Evolutionary conservation across 2,797 vertebrate genomes (phyloP), one percentile per base, ranked within the genome.

Genomic region (Ctenopoma kingsleyae): DNA sequence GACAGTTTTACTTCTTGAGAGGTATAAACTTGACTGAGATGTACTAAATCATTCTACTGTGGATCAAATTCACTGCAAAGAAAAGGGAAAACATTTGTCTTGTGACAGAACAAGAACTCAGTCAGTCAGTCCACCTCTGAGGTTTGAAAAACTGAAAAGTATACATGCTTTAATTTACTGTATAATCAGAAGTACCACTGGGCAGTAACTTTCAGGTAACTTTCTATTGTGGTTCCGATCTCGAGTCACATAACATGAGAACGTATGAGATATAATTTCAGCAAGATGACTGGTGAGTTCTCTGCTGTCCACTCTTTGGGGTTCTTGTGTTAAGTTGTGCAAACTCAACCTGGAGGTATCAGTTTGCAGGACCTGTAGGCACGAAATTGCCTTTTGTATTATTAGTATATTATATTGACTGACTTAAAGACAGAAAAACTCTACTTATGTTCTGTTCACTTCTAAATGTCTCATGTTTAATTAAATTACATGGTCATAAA

Each of bases 281-380:
- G 27, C 6, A 7, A 6, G 27, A 30, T 30, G 6, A 12, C 35
- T 12, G 35, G 35, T 36, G 23, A 52, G 11, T 6, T 20, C 35
- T 12, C 46, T 19, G 20, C n/a, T 32, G 35, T 35, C 19, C 40
- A 25, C 22, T 62, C 57, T 55, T 71, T 76, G 62, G 57, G 43
- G 40, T 36, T 23, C 35, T 59, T 48, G 35, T 59, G 49, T 59
- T 57, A 35, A 64, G 51, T 56, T 61, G 8, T 61, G 30, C 48
- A 68, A 80, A 81, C 54, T 64, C 68, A 73, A 64, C 53, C 48
- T 67, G 82, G 35, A 80, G 46, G 73, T 67, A 58, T 76, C 63
- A 15, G 58, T 55, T 47, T 50, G 63, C 30, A 48, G 22, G 22
- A 63, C 27, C 63, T 30, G 49, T 67, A 67, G 57, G 54, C 60